phyloP scores from a whole-genome alignment of 2,113 vertebrate species.

The Onychorhynchus coronatus region DNA sequence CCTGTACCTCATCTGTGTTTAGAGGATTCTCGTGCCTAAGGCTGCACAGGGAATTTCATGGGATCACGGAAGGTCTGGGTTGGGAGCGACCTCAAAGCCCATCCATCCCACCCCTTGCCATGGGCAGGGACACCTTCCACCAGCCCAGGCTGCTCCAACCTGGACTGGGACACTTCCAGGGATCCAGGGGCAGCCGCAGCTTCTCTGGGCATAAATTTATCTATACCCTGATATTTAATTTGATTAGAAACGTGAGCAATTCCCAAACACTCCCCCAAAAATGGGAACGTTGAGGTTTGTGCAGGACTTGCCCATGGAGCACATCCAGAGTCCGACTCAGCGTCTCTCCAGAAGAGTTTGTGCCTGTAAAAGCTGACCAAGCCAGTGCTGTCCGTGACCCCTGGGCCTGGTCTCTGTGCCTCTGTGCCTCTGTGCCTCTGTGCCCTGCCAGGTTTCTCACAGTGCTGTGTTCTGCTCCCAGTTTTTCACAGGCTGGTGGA shows the following conservation, averaged over 20 bases:
- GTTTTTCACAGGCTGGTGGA: slow-evolving; percentile 96
- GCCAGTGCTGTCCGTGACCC: too few relatives aligned
- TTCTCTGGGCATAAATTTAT: background rate
- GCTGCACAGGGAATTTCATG: background rate
- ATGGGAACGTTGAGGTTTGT: fast-evolving
- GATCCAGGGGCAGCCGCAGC: background rate
- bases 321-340: background rate
- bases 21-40: background rate
- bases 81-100: fast-evolving
- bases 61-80: background rate
- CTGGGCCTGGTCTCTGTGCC: background rate
- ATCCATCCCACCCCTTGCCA: background rate
- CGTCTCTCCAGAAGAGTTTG: background rate
- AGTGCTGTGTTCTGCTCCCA: slow-evolving; percentile 11
- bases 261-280: background rate
- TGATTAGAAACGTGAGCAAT: background rate
- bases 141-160: background rate
- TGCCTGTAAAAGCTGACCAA: background rate
- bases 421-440: background rate
- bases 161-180: background rate
- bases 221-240: background rate
- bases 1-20: background rate
- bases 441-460: background rate
- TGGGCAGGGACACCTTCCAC: background rate
- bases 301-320: background rate